Conservation (phyloP, 2,888 invertebrate genomes). For the Macrophya alboannulata region DNA sequence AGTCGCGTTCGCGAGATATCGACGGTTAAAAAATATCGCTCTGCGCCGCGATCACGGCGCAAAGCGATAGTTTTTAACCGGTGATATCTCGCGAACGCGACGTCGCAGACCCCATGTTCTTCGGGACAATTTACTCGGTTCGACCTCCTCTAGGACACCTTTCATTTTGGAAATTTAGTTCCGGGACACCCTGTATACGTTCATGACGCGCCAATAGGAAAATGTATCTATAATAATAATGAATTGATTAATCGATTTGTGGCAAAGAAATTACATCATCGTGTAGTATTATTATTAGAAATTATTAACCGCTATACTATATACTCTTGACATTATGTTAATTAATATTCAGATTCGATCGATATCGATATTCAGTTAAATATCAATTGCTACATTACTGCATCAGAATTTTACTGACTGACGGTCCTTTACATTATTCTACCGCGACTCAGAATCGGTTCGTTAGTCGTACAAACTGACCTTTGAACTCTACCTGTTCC, state of each 20-base stretch:
- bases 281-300: constrained; percentile 13
- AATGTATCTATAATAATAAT: constrained; percentile 19
- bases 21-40: too few relatives aligned
- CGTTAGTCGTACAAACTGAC: not conserved
- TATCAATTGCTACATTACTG: not conserved
- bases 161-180: too few relatives aligned
- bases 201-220: constrained; percentile 28
- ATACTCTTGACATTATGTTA: constrained; percentile 9
- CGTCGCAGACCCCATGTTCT: too few relatives aligned
- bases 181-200: too few relatives aligned
- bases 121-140: too few relatives aligned
- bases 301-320: not conserved
- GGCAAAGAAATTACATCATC: constrained; percentile 23
- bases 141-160: too few relatives aligned
- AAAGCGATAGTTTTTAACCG: too few relatives aligned
- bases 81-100: too few relatives aligned
- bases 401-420: constrained; percentile 8
- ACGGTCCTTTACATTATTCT: too few relatives aligned
- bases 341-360: not conserved
- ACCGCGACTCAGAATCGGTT: not conserved
- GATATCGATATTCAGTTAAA: not conserved
- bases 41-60: too few relatives aligned
- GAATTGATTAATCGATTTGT: constrained; percentile 20
- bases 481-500: constrained; percentile 6
- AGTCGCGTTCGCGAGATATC: too few relatives aligned